These are phyloP conservation scores for Hirtodrosophila cameraria DNA, from an alignment of 2,888 invertebrate species.

Conservation along the genomic window DNA sequence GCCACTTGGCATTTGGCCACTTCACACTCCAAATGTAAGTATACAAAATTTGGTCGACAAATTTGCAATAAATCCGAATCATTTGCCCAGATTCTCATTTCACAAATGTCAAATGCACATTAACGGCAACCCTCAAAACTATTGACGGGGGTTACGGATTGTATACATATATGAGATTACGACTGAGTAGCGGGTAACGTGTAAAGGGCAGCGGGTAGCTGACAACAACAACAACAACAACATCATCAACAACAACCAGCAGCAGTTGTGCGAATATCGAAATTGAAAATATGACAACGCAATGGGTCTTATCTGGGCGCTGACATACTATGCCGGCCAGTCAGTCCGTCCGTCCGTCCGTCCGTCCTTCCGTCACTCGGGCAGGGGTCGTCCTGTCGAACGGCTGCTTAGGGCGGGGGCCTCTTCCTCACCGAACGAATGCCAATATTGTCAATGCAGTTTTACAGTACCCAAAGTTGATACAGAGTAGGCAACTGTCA, in stretches of 20 bases:
- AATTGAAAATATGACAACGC: constrained; percentile 76
- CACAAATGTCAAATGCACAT: constrained; percentile 77
- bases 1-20: constrained; percentile 77
- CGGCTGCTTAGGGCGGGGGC: constrained; percentile 18
- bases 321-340: not conserved
- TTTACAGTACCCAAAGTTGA: constrained; percentile 58
- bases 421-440: constrained; percentile 39
- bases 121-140: constrained; percentile 61
- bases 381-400: constrained; percentile 24
- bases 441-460: constrained; percentile 69
- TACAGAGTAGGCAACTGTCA: constrained; percentile 56
- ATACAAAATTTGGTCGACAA: constrained; percentile 76
- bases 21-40: constrained; percentile 76
- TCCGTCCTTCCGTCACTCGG: too few species aligned
- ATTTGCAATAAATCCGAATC: constrained; percentile 76
- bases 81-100: constrained; percentile 79
- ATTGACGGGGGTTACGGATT: constrained; percentile 59
- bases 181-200: constrained; percentile 7
- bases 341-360: too few species aligned
- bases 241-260: constrained; percentile 55
- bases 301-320: constrained; percentile 37
- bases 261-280: constrained; percentile 63
- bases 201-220: constrained; percentile 29
- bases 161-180: constrained; percentile 30
- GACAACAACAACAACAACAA: constrained; percentile 4